Evolutionary conservation across 1,140 invertebrate genomes (phyloP).

Genomic region (Diabrotica virgifera): DNA sequence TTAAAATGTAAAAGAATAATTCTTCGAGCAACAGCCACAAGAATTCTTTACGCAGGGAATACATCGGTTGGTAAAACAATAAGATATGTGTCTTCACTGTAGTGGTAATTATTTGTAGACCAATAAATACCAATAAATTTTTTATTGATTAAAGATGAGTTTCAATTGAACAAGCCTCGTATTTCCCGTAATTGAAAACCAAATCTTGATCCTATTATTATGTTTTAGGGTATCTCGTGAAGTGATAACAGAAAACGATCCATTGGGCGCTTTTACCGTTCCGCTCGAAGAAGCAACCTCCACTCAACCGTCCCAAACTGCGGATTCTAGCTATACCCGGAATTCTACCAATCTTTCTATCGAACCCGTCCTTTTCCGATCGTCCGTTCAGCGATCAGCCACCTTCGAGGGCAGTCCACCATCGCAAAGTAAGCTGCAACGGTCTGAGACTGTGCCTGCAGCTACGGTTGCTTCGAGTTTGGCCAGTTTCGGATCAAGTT

Average conservation of each 20-base stretch:
- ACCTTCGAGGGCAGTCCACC: constrained; percentile 60
- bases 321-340: constrained; percentile 16
- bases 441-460: constrained; percentile 78
- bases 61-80: too few species aligned
- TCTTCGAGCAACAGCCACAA: too few species aligned
- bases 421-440: constrained; percentile 58
- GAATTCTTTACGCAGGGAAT: too few species aligned
- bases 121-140: too few species aligned
- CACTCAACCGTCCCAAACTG: constrained; percentile 27
- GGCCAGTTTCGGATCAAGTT: constrained; percentile 70
- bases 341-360: constrained; percentile 32
- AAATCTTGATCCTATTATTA: not conserved
- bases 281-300: constrained; percentile 37
- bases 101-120: too few species aligned
- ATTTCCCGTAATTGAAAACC: not conserved
- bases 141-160: too few species aligned
- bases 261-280: constrained; percentile 75
- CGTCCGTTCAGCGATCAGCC: constrained; percentile 50
- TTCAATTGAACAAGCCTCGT: too few species aligned
- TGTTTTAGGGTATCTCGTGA: constrained; percentile 28
- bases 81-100: too few species aligned
- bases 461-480: constrained; percentile 72
- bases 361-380: constrained; percentile 42
- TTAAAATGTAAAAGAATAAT: too few species aligned
- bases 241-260: constrained; percentile 48